A percentile compares a stretch with the other conserved stretches of the same genome.
phyloP scores from a whole-genome alignment of 2,113 vertebrate species.

The Eulemur macaco region DNA sequence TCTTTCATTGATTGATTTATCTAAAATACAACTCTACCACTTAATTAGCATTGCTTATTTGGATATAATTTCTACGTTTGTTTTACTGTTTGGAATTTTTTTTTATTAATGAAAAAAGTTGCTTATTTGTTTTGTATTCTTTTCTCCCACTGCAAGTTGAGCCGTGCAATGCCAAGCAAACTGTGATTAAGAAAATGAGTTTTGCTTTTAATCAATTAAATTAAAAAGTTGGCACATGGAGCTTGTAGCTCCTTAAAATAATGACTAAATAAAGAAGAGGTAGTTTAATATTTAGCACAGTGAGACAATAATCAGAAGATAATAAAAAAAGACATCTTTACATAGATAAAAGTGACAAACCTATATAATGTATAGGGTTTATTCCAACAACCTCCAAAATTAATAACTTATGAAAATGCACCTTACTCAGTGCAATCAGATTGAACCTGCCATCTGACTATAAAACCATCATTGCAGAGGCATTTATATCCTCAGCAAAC shows the following conservation, averaged over 20 bases:
- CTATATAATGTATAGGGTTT: slow-evolving; percentile 57
- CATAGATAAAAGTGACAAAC: slow-evolving; percentile 62
- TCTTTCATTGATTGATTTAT: not conserved
- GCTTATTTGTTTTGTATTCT: not conserved
- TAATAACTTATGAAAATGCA: slow-evolving; percentile 34
- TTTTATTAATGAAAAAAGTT: not conserved
- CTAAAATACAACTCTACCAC: not conserved
- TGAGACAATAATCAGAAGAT: slow-evolving; percentile 67
- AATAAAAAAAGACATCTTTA: slow-evolving; percentile 68
- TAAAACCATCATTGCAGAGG: not conserved
- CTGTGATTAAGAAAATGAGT: slow-evolving; percentile 70
- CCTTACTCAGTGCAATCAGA: slow-evolving; percentile 17
- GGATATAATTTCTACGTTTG: slow-evolving; percentile 30
- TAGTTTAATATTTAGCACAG: slow-evolving; percentile 69
- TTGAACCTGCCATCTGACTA: not conserved
- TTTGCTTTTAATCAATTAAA: slow-evolving; percentile 73
- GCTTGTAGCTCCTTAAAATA: slow-evolving; percentile 70
- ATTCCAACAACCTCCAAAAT: slow-evolving; percentile 66
- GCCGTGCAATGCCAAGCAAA: slow-evolving; percentile 42
- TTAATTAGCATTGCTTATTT: slow-evolving; percentile 31
- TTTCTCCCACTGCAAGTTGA: slow-evolving; percentile 7
- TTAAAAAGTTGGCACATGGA: slow-evolving; percentile 69
- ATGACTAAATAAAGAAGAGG: slow-evolving; percentile 68
- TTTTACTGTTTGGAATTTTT: slow-evolving; percentile 5
- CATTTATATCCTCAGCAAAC: not conserved